Evolutionary conservation across 2,888 invertebrate genomes (phyloP), one percentile per base, ranked within the genome.

Genomic region (Drosophila picticornis): DNA sequence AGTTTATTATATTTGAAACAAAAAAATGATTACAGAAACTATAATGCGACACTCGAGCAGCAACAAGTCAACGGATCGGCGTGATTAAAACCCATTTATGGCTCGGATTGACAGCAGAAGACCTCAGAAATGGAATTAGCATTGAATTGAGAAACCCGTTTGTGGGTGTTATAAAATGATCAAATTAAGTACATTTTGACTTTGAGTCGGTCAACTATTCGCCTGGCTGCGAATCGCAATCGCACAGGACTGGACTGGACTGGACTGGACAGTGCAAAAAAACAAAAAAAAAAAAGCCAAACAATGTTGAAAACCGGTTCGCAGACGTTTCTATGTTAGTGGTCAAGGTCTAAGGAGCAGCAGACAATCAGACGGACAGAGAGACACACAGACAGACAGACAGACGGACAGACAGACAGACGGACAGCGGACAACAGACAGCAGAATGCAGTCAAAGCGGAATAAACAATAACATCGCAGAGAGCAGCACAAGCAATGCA

Each of bases 341-440:
- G 92, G 92, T 92, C 92, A 92, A 92, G 93, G 92, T 92, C 93
- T 92, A 92, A 93, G 91, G 92, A 91, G 90, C 91, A 91, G 74
- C 77, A 68, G 88, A 86, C 86, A 80, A 43, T 51, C 38, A 46
- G 76, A 63, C 66, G 57, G 50, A 25, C 52, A 38, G 55, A 61
- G 46, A 57, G n/a, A 46, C 68, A 31, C 29, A 43, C 68, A 31
- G 32, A 43, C 22, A n/a, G 25, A 32, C 34, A 48, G 19, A 27
- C 31, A 43, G 43, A 51, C 16, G 19, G 22, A 43, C 75, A 64
- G 88, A 79, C 86, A 75, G 43, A 48, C 38, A 50, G 71, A 63
- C 65, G 62, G 48, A 25, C 51, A 43, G 55, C 34, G n/a, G 13
- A 43, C 57, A 66, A 27, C 59, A 50, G 59, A 72, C 51, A 59